Conservation (phyloP, 30 jellyfish, hydroid and myxozoan species). For the Hydractinia echinata region DNA sequence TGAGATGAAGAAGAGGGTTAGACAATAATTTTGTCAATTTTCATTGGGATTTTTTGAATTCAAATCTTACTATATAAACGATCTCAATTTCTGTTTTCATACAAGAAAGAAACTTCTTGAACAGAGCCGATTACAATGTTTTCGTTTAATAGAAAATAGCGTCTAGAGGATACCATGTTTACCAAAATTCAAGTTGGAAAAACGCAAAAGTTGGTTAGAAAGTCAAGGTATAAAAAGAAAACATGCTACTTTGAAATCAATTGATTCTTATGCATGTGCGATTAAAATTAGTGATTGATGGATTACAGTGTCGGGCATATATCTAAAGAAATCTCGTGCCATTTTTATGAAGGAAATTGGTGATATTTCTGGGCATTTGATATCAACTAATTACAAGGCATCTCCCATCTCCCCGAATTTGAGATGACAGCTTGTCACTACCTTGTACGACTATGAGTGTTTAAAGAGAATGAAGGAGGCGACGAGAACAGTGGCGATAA, state of each 20-base stretch:
- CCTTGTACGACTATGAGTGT: no score
- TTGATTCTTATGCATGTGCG: conserved; percentile 16
- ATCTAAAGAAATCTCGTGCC: conserved; percentile 2
- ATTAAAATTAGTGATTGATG: not conserved
- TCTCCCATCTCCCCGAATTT: not conserved
- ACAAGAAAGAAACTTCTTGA: conserved; percentile 1
- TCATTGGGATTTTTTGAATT: not conserved
- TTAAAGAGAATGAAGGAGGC: no score
- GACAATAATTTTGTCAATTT: not conserved
- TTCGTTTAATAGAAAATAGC: conserved; percentile 11
- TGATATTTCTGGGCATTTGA: not conserved
- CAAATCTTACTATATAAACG: not conserved
- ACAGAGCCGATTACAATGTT: not conserved
- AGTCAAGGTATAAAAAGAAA: not conserved
- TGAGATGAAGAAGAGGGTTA: not conserved
- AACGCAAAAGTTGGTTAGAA: conserved; percentile 1
- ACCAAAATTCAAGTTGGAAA: not conserved
- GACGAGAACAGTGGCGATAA: no score
- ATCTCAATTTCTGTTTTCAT: not conserved
- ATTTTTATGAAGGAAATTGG: conserved; percentile 1
- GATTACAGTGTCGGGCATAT: not conserved
- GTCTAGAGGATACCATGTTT: conserved; percentile 9
- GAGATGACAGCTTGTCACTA: no score
- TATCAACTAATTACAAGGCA: conserved; percentile 2
- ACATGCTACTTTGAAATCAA: conserved; percentile 1